These are phyloP conservation scores for Macrobrachium rosenbergii DNA, from an alignment of 1,140 invertebrate species.

Conservation along the genomic window DNA sequence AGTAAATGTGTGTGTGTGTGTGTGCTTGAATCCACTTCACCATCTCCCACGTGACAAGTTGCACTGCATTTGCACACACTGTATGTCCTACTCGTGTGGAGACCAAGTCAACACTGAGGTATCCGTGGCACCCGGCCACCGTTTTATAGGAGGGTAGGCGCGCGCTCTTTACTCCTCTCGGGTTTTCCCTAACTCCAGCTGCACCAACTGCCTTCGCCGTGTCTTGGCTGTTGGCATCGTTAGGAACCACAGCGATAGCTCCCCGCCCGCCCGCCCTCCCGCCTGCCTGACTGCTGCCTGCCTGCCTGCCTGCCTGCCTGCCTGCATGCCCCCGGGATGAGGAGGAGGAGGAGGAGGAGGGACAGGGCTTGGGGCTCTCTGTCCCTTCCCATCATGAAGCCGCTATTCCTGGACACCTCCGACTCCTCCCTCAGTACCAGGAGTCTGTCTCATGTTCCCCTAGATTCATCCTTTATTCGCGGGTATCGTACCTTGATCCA, in stretches of 20 bases:
- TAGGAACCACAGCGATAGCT: neutral
- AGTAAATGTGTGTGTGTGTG: neutral
- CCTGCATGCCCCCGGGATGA: neutral
- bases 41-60: constrained; percentile 37
- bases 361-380: neutral
- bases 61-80: constrained; percentile 17
- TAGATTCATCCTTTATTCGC: too few relatives aligned
- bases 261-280: neutral
- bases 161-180: constrained; percentile 21
- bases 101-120: constrained; percentile 38
- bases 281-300: neutral
- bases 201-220: constrained; percentile 17
- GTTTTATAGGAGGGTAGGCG: constrained; percentile 46
- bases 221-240: constrained; percentile 2
- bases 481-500: too few relatives aligned
- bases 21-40: neutral
- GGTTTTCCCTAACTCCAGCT: constrained; percentile 13
- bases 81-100: constrained; percentile 37
- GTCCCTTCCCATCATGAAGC: neutral
- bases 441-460: too few relatives aligned
- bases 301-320: neutral
- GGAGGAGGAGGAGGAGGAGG: neutral
- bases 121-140: constrained; percentile 26
- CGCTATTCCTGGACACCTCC: neutral
- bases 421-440: too few relatives aligned